Percentiles rank a stretch among this genome's conserved stretches.
These are phyloP conservation scores for Allobates femoralis DNA, from an alignment of 2,797 vertebrate species.

Conservation along the genomic window DNA sequence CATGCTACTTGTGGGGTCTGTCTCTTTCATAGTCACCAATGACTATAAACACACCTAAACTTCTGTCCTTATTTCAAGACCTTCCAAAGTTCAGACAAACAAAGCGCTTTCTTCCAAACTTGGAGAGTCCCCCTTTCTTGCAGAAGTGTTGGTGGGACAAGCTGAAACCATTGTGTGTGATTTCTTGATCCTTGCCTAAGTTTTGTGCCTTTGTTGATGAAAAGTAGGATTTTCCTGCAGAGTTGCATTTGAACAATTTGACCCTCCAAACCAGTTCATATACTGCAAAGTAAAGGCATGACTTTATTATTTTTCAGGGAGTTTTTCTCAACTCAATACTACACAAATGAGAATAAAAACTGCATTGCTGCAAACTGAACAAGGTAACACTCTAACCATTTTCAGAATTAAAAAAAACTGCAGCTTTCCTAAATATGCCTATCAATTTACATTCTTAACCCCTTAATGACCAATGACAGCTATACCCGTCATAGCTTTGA, in stretches of 20 bases:
- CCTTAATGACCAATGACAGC: too few species aligned
- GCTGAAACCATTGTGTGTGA: slow-evolving; percentile 74
- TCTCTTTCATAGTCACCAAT: slow-evolving; percentile 63
- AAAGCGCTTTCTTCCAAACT: slow-evolving; percentile 54
- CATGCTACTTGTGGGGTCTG: slow-evolving; percentile 76
- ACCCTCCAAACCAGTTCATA: slow-evolving; percentile 75
- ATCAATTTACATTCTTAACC: too few species aligned
- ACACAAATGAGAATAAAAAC: not conserved
- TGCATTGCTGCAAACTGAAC: not conserved
- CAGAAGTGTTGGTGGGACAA: slow-evolving; percentile 69
- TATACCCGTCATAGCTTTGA: too few species aligned
- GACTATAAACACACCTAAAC: slow-evolving; percentile 74
- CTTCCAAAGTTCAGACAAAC: slow-evolving; percentile 73
- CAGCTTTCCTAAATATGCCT: too few species aligned
- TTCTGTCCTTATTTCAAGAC: slow-evolving; percentile 73
- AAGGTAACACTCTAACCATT: too few species aligned
- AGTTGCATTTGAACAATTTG: slow-evolving; percentile 80
- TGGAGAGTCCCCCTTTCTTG: slow-evolving; percentile 61
- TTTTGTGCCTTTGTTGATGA: slow-evolving; percentile 75
- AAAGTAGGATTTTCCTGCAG: slow-evolving; percentile 72
- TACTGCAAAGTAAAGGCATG: slow-evolving; percentile 64
- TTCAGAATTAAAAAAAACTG: too few species aligned
- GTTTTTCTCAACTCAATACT: not conserved
- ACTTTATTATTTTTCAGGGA: not conserved
- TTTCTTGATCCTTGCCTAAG: slow-evolving; percentile 71